Evolutionary conservation across 2,888 invertebrate species (phyloP), one percentile per base, ranked within the genome.

Genomic region (Aphidius colemani): DNA sequence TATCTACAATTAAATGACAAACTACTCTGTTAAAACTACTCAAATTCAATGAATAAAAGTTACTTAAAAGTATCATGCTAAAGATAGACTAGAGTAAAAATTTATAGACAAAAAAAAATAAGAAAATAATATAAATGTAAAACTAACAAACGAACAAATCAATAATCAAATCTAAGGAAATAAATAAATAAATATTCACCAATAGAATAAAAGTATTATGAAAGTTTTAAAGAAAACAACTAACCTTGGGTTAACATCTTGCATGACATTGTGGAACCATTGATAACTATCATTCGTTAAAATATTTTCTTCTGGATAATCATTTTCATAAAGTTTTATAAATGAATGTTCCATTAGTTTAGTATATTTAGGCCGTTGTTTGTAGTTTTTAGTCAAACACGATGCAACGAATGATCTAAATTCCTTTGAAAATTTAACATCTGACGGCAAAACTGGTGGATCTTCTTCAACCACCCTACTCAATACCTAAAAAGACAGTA

Each of bases 321-420:
- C 30, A 39, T 63, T 59, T 72, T 93, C 91, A 66, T 94, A 93
- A 72, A 89, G 88, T 82, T 89, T 90, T 61, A 97, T 92, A 83
- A 97, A 96, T 18, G 91, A 87, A 79, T 95, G 94, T 71, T 93
- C 92, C 80, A 97, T 86, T 10, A 98, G 87, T 81, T 93, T 92
- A 70, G 89, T 92, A 86, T 98, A 98, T 84, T 98, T 98, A 67
- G 98, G 98, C 75, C 98, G 89, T 76, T 92, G 88, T 81, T 91
- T 89, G 83, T 94, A 95, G 86, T 98, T 94, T 85, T 98, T 98
- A 72, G 92, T 95, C 82, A 98, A 88, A 86, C 96, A 97, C 83
- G 93, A 91, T 79, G 89, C 88, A 69, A 98, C 95, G 84, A 98
- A 98, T 75, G 89, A 89, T 79, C 92, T 90, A 85, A 98, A 96